Base-by-base conservation (phyloP, 2,113 vertebrate genomes). In the Columbina picui region DNA sequence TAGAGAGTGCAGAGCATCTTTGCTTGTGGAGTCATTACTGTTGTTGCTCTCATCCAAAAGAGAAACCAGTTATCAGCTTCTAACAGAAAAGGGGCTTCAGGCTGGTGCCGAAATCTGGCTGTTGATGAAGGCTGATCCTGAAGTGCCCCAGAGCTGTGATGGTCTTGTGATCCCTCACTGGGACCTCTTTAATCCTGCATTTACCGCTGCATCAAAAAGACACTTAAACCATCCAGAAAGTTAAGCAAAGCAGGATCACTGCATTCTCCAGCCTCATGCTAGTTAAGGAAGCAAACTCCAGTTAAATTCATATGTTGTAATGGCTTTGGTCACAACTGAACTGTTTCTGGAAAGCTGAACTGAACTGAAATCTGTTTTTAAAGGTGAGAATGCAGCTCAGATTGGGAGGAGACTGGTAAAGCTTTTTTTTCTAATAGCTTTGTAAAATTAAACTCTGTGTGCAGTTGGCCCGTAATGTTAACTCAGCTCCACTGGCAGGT, bases 391-490 rank as follows among this genome's bases (percentile, higher is more conserved):
- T 60, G 60, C 68, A 93, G 56, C 55, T 89, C 56, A 50, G 10
- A 19, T 21, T 23, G 20, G 47, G 38, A 84, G 26, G 61, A 74
- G 38, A 67, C n/a, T 63, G 57, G 26, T 57, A 53, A 32, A 75
- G 52, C 2, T 59, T 50, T 23, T 47, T 87, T 88, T 92, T n/a
- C n/a, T 61, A 82, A 43, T 32, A 87, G 53, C 65, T 78, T 89
- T 79, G n/a, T 81, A 84, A 92, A 94, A 89, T 91, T 71, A 82
- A 91, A 84, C 77, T 84, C 68, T 11, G 22, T 76, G 52, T 86
- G 84, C 52, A 82, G 6, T 84, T 94, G 76, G 69, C 47, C 41
- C 25, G 25, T 93, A 65, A 82, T 64, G 49, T 94, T 95, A 83
- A 87, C 73, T 94, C 32, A 10, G 55, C 39, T 94, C 45, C 69